These are phyloP conservation scores for Protobothrops mucrosquamatus DNA, from an alignment of 2,113 vertebrate genomes.

Conservation along the genomic window DNA sequence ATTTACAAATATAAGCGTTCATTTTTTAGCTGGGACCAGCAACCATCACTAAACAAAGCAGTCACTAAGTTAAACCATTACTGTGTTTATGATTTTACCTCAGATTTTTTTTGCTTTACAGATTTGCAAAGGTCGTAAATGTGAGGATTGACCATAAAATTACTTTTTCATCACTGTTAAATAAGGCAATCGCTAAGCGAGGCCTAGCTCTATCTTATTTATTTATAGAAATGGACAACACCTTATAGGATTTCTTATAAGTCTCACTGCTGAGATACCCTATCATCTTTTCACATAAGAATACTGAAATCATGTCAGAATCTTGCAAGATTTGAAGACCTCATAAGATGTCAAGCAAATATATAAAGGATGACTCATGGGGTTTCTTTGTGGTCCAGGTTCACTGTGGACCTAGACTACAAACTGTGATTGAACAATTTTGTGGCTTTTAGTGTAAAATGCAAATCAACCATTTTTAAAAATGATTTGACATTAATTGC, in stretches of 20 bases:
- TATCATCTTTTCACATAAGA: neutral
- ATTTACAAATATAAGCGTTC: neutral
- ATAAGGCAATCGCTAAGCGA: neutral
- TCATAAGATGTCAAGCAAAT: neutral
- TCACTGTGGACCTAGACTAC: neutral
- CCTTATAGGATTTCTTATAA: neutral
- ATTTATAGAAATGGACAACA: neutral
- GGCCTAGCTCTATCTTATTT: neutral
- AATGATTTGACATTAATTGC: slow-evolving; percentile 3
- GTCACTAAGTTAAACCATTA: neutral
- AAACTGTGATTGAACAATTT: neutral
- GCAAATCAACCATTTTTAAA: neutral
- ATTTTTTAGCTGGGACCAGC: neutral
- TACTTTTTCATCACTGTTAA: neutral
- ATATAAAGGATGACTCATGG: neutral
- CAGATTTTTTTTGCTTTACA: neutral
- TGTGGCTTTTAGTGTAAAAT: neutral
- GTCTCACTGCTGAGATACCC: neutral
- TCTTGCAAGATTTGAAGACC: neutral
- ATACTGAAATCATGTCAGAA: neutral
- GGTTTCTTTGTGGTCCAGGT: neutral
- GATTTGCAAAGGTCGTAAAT: neutral
- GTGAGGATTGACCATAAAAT: neutral
- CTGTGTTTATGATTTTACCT: neutral
- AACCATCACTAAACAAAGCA: neutral